These are phyloP conservation scores for Alouatta caraya DNA, from an alignment of 2,797 vertebrate genomes.

Conservation along the genomic window DNA sequence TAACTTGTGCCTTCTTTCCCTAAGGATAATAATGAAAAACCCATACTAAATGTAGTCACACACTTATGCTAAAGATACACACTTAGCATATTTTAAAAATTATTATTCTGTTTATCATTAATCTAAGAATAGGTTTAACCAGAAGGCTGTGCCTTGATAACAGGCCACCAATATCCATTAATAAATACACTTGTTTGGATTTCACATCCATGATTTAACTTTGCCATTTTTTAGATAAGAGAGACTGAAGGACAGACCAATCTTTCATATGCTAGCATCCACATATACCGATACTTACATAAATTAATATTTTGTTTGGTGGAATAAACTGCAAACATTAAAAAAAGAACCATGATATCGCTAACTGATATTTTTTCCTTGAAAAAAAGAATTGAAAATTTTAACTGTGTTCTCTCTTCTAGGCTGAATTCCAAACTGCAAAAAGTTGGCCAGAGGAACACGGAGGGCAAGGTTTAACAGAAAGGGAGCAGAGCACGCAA, in stretches of 20 bases:
- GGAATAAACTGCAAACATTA: not conserved
- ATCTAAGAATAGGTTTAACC: conserved; percentile 45
- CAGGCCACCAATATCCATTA: not conserved
- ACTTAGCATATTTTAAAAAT: conserved; percentile 38
- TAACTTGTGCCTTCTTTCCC: conserved; percentile 23
- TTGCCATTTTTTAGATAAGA: not conserved
- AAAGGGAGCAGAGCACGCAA: not conserved
- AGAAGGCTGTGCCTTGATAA: conserved; percentile 36
- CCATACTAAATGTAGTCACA: conserved; percentile 30
- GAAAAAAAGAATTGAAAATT: not conserved
- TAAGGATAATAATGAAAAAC: conserved; percentile 48
- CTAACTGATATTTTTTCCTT: not conserved
- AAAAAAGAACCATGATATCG: not conserved
- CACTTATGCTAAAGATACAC: conserved; percentile 26
- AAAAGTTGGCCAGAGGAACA: not conserved
- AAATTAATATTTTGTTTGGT: not conserved
- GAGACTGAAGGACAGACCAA: not conserved
- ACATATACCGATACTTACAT: not conserved
- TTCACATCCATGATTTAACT: conserved; percentile 18
- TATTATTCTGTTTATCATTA: conserved; percentile 46
- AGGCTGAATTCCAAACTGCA: not conserved
- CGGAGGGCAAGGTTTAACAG: not conserved
- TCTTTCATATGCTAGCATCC: not conserved
- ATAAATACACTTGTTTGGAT: not conserved
- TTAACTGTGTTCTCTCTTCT: not conserved